Evolutionary conservation across 2,888 invertebrate species (phyloP), one percentile per base, ranked within the genome.

Genomic region (Philopedon plagiatum): DNA sequence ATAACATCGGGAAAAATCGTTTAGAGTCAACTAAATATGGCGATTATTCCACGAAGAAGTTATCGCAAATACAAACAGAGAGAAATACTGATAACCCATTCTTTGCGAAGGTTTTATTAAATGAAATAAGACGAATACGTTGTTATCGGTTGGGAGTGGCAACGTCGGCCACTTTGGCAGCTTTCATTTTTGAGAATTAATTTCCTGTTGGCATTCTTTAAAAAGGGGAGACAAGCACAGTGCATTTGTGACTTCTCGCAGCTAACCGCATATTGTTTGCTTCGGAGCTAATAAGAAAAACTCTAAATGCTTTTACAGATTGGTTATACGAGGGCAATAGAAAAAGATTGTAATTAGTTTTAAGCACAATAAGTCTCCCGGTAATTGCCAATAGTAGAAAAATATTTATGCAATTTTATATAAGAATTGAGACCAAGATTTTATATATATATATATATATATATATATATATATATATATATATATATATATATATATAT

Each of bases 161-260:
- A 73, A 46, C 80, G 78, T 80, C 80, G 80, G 80, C 83, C 81
- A 82, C 83, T 81, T 82, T 83, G 83, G 82, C 83, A 83, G 84
- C 85, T 85, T 85, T 86, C 86, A 85, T 86, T 86, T 86, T 86
- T 85, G 85, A 85, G 83, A 86, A 85, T 86, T 86, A 86, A 86
- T 86, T 86, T 86, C 86, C 86, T 86, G 86, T 84, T 84, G 80
- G 85, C 81, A 85, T 85, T 86, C 85, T 86, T 85, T 85, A 85
- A 85, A 80, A 84, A 82, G 84, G 84, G 84, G 84, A 83, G 84
- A 82, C 82, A 82, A 82, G 80, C 81, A 77, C 74, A 79, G 80
- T 83, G 84, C 84, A 84, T 83, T 78, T 80, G 79, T 62, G 63
- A 70, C 65, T 71, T 63, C 64, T 69, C 57, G 39, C 64, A 83